phyloP scores from a whole-genome alignment of 1,140 invertebrate genomes.

The Anadara kagoshimensis region DNA sequence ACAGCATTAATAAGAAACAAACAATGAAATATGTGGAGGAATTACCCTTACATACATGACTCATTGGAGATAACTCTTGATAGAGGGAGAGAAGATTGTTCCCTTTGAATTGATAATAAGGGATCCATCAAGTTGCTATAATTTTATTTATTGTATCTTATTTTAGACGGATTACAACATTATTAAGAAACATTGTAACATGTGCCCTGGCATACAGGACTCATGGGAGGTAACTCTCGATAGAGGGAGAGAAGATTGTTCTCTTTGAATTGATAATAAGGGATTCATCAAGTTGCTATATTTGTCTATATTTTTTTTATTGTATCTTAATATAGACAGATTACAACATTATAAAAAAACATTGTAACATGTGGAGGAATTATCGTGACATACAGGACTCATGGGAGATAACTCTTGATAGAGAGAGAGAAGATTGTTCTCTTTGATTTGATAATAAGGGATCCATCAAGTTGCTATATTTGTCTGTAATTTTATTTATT shows the following conservation, averaged over 20 bases:
- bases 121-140: too few relatives aligned
- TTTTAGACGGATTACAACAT: slow-evolving; percentile 64
- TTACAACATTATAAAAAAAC: slow-evolving; percentile 87
- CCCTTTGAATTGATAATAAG: too few relatives aligned
- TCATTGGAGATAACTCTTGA: slow-evolving; percentile 88
- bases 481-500: neutral
- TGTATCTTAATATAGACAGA: slow-evolving; percentile 83
- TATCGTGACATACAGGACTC: slow-evolving; percentile 96
- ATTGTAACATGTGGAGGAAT: slow-evolving; percentile 97
- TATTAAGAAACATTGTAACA: slow-evolving; percentile 87
- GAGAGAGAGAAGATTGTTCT: too few relatives aligned
- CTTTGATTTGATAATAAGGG: too few relatives aligned
- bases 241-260: too few relatives aligned
- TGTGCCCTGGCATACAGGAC: slow-evolving; percentile 92
- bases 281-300: too few relatives aligned
- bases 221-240: too few relatives aligned
- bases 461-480: too few relatives aligned
- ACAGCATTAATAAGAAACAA: slow-evolving; percentile 87
- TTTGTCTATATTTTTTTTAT: too few relatives aligned
- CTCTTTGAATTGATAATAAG: too few relatives aligned
- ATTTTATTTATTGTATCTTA: slow-evolving; percentile 14
- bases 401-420: slow-evolving; percentile 86
- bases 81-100: too few relatives aligned
- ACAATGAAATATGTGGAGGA: slow-evolving; percentile 96
- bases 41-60: slow-evolving; percentile 95